phyloP scores from a whole-genome alignment of 2,797 vertebrate species.

The Falco columbarius region DNA sequence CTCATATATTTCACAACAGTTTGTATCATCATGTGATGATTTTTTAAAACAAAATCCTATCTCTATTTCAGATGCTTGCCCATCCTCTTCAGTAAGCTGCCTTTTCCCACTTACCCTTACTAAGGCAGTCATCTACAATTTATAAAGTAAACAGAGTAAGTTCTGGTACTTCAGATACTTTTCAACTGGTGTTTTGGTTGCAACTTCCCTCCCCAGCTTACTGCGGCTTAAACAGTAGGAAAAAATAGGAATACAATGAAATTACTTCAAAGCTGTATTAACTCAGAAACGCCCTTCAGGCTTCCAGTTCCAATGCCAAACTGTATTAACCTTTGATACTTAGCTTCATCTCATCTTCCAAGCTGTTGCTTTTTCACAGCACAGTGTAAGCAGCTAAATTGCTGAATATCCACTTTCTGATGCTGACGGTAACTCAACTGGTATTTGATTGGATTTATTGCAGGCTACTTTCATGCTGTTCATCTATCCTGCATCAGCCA shows the following conservation, averaged over 20 bases:
- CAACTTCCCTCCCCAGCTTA: neutral
- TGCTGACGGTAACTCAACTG: neutral
- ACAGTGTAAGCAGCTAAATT: neutral
- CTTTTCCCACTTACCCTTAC: neutral
- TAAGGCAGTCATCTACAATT: neutral
- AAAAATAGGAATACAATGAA: conserved; percentile 17
- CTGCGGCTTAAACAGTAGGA: neutral
- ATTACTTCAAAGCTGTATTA: conserved; percentile 28
- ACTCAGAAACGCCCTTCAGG: neutral
- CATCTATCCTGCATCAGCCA: neutral
- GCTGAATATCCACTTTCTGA: neutral
- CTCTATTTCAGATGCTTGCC: neutral
- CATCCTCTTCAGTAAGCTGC: neutral
- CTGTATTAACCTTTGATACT: neutral
- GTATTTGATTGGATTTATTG: neutral
- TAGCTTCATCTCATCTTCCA: neutral
- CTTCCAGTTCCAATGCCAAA: neutral
- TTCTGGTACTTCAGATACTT: neutral
- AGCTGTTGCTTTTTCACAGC: neutral
- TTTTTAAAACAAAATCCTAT: neutral
- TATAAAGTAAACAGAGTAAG: neutral
- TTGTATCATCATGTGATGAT: neutral
- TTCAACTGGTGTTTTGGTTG: neutral
- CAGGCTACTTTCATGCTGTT: neutral
- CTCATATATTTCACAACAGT: neutral